phyloP scores from a whole-genome alignment of 2,113 vertebrate genomes.

The Neomonachus schauinslandi region DNA sequence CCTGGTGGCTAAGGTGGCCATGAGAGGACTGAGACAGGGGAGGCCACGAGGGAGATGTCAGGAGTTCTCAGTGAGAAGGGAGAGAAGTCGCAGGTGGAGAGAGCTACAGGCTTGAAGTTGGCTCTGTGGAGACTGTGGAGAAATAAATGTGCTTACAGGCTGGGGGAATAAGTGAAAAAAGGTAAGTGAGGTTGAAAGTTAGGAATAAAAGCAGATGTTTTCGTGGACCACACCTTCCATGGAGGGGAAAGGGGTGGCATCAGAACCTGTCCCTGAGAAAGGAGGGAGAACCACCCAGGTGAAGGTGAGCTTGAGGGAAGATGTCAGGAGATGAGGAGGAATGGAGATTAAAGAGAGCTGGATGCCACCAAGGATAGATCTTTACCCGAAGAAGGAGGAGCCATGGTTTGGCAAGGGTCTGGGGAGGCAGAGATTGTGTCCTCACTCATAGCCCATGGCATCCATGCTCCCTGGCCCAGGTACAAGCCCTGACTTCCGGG shows the following conservation, averaged over 20 bases:
- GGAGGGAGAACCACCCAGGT: background rate
- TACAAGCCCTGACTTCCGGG: background rate
- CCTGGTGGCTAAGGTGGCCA: too few species aligned
- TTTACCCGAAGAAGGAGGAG: background rate
- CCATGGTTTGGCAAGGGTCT: background rate
- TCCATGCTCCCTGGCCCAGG: background rate
- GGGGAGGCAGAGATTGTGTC: background rate
- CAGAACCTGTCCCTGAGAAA: background rate
- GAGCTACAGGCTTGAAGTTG: background rate
- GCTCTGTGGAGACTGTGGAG: background rate
- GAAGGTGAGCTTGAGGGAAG: background rate
- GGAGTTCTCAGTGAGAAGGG: background rate
- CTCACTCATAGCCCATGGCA: background rate
- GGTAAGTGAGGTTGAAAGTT: background rate
- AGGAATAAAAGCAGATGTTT: background rate
- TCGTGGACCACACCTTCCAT: background rate
- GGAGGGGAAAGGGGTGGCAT: background rate
- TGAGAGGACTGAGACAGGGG: background rate
- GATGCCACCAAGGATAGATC: background rate
- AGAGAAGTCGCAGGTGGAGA: background rate
- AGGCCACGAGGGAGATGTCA: accelerated
- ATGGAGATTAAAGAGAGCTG: background rate
- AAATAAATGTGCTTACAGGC: background rate
- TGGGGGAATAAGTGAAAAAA: background rate
- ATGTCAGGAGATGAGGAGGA: background rate